Evolutionary conservation across 2,797 vertebrate genomes (phyloP), one percentile per base, ranked within the genome.

Genomic region (Merluccius polli): DNA sequence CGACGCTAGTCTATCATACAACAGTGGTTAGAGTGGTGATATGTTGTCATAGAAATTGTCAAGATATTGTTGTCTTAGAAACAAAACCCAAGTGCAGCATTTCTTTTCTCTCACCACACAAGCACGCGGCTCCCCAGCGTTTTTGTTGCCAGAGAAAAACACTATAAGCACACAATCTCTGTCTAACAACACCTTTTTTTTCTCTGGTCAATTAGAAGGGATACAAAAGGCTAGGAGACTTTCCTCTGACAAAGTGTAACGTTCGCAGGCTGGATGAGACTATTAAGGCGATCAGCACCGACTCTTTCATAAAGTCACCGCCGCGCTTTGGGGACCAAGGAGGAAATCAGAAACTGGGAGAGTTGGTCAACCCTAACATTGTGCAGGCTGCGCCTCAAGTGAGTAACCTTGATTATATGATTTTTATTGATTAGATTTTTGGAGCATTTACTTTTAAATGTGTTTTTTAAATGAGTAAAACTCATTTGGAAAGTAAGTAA

Each of bases 351-450:
- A 85, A 71, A 77, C 86, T 92, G 27, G 84, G 95, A 82, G 88
- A 93, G 71, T 88, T 99, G 71, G 93, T 99, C 82, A 99, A 99
- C 89, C 98, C 97, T 29, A 94, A 85, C 81, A 93, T 99, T 27
- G 83, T 87, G 76, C 95, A 96, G 87, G 83, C 93, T 41, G 93
- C 96, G 74, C 98, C 97, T 71, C 83, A 97, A 94, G 98, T 98
- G 81, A 84, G 93, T 79, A 0, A 1, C 16, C 27, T 74, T 35
- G 1, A 30, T 67, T 33, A 21, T 15, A 44, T n/a, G 15, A 9
- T 24, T 11, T 18, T 2, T n/a, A n/a, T n/a, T n/a, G n/a, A 3
- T 2, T 32, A 10, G 11, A n/a, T 3, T 1, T 2, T 29, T 18
- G 21, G 13, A 1, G 3, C 52, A 3, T 21, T 31, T 67, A 65